Conservation (phyloP, 2,888 invertebrate species). For the Drosophila anomelani region DNA sequence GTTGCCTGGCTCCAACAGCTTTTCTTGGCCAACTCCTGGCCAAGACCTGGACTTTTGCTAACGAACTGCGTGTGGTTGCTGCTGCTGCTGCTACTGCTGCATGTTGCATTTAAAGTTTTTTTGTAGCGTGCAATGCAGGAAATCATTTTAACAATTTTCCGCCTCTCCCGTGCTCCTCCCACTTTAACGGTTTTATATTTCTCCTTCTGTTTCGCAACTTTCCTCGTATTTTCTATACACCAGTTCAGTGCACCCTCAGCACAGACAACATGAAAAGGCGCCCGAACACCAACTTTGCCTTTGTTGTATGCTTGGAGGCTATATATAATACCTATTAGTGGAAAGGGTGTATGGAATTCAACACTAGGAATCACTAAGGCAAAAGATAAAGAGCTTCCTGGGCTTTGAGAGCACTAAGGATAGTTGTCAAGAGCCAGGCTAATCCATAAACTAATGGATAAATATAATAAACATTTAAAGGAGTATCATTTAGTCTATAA, state of each 20-base stretch:
- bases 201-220: constrained; percentile 34
- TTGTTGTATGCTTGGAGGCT: constrained; percentile 54
- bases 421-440: too few species aligned
- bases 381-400: too few species aligned
- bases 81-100: constrained; percentile 57
- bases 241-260: constrained; percentile 71
- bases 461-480: neutral
- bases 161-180: constrained; percentile 10
- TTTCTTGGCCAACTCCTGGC: constrained; percentile 23
- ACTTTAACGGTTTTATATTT: constrained; percentile 16
- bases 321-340: constrained; percentile 6
- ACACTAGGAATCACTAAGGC: neutral
- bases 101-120: constrained; percentile 76
- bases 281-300: constrained; percentile 57
- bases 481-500: neutral
- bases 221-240: constrained; percentile 48
- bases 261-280: constrained; percentile 68
- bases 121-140: constrained; percentile 76
- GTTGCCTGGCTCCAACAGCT: constrained; percentile 43
- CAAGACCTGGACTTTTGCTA: constrained; percentile 33
- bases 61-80: constrained; percentile 57
- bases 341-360: neutral
- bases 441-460: too few species aligned
- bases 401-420: neutral
- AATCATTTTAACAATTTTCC: constrained; percentile 78